These are phyloP conservation scores for Hemicentrotus pulcherrimus DNA, from an alignment of 35 echinoderm and acorn worm species.

Conservation along the genomic window DNA sequence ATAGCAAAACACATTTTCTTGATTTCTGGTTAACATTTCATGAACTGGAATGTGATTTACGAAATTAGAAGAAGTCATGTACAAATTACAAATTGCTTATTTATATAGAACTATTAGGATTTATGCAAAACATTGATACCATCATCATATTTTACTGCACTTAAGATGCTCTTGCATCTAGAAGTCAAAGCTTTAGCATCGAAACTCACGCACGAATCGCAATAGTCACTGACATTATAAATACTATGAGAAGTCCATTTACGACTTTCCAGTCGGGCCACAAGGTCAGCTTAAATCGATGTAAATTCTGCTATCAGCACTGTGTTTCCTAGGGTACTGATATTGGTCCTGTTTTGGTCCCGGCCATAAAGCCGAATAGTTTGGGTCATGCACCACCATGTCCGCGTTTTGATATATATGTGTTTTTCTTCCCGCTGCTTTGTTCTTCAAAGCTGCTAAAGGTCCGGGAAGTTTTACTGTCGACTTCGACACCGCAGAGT, in stretches of 20 bases:
- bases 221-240: background rate
- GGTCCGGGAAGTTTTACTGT: slow-evolving; percentile 11
- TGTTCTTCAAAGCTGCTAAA: slow-evolving; percentile 43
- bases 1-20: too few species aligned
- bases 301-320: slow-evolving; percentile 83
- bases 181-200: background rate
- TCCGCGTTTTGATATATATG: slow-evolving; percentile 79
- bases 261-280: background rate
- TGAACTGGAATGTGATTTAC: too few species aligned
- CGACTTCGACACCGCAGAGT: background rate
- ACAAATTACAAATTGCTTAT: too few species aligned
- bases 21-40: too few species aligned
- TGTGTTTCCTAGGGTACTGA: slow-evolving; percentile 57
- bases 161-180: background rate
- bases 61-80: too few species aligned
- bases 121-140: background rate
- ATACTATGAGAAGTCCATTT: background rate
- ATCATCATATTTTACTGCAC: background rate
- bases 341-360: slow-evolving; percentile 44
- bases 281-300: slow-evolving; percentile 79
- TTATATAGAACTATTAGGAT: background rate
- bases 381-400: slow-evolving; percentile 71
- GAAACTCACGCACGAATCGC: background rate
- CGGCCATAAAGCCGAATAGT: slow-evolving; percentile 85
- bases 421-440: slow-evolving; percentile 53